phyloP scores from a whole-genome alignment of 1,140 invertebrate genomes.

The Tyrophagus putrescentiae region DNA sequence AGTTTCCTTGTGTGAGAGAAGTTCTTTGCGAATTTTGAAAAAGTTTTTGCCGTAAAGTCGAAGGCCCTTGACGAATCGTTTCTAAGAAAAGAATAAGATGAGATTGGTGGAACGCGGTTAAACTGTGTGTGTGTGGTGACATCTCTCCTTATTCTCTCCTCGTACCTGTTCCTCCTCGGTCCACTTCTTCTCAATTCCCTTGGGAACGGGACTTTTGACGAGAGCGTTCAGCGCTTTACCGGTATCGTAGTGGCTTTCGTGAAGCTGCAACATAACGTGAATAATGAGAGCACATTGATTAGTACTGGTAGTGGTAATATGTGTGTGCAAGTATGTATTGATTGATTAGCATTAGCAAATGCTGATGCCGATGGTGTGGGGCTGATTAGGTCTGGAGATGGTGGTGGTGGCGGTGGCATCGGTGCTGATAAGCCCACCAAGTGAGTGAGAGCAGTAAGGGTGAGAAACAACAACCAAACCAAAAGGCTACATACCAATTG shows the following conservation, averaged over 20 bases:
- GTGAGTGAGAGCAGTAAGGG: slow-evolving; percentile 3
- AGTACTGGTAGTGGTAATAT: too few species aligned
- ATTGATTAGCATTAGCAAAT: too few species aligned
- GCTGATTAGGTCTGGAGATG: too few species aligned
- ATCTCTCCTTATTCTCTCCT: slow-evolving; percentile 19
- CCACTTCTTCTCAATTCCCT: slow-evolving; percentile 95
- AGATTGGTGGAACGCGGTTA: slow-evolving; percentile 25
- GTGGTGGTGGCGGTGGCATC: too few species aligned
- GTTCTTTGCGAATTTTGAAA: slow-evolving; percentile 88
- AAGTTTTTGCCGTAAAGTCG: slow-evolving; percentile 98
- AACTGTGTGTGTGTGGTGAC: too few species aligned
- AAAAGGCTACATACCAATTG: slow-evolving; percentile 51
- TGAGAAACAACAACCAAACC: background rate
- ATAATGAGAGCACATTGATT: background rate
- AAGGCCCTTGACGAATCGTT: slow-evolving; percentile 93
- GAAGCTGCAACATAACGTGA: slow-evolving; percentile 44
- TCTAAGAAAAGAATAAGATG: slow-evolving; percentile 36
- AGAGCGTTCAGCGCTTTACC: slow-evolving; percentile 84
- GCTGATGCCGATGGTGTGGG: too few species aligned
- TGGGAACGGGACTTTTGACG: slow-evolving; percentile 87
- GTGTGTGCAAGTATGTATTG: too few species aligned
- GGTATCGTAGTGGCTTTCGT: slow-evolving; percentile 86
- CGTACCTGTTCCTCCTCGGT: slow-evolving; percentile 79
- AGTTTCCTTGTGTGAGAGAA: slow-evolving; percentile 88
- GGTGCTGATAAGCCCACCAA: background rate